Base-by-base conservation (phyloP, 1,140 invertebrate genomes). In the Antheraea pernyi region DNA sequence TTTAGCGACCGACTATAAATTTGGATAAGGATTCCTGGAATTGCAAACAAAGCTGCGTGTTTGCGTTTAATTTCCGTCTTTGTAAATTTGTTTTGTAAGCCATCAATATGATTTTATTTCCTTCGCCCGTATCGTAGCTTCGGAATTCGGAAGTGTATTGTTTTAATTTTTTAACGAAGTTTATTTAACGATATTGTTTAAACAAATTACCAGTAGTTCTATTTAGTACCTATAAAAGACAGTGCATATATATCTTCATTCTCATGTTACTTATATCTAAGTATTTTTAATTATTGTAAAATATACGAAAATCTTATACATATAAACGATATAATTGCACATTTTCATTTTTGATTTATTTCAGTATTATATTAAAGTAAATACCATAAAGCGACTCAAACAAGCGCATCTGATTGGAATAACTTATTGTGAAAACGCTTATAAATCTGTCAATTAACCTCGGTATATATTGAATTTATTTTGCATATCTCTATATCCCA, bases 341-440 rank as follows among this genome's bases (percentile, higher is more conserved):
- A n/a, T 30, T 30, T 30, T 4, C 22, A 30, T 30, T 30, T 1
- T 30, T 30, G 22, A 30, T 30, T 30, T 4, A 30, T 30, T 42
- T 42, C 0, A 8, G 7, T 42, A 42, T 42, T 42, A 58, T 58
- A 53, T 66, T 19, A 42, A 37, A 65, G 67, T 59, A 72, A 37
- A 69, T 19, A 22, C 53, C 59, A 65, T 72, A 61, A 48, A 60
- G 63, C 59, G 46, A 18, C n/a, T 53, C 60, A n/a, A 19, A 48
- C 65, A 53, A 46, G 37, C 59, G 48, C 61, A 68, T 64, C 66
- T 46, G 65, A 68, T 48, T 59, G 37, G 70, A 72, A 68, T 68
- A 72, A 59, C 53, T 72, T 68, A 72, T 72, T 64, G 8, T 42
- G 66, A 68, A 67, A 67, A 30, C 19, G 65, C 53, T 60, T 22